Evolutionary conservation across 2,113 vertebrate species (phyloP).

Genomic region (Phalacrocorax pelagicus): DNA sequence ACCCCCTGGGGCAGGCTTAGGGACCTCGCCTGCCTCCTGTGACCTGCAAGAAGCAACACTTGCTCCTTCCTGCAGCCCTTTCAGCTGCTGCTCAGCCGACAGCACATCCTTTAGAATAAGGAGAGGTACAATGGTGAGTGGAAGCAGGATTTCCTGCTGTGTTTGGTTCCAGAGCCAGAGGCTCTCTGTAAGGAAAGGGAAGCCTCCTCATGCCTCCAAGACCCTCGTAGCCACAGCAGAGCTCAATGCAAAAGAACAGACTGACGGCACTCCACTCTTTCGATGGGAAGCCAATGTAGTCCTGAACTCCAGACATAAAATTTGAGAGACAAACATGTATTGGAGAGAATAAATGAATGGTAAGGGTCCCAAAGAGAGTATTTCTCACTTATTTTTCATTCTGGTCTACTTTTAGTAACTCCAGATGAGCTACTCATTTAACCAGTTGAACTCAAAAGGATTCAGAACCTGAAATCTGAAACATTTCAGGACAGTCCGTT

Average conservation of each 20-base stretch:
- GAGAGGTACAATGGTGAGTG: neutral
- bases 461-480: neutral
- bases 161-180: neutral
- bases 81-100: neutral
- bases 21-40: neutral
- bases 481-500: neutral
- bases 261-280: neutral
- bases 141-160: constrained; percentile 12
- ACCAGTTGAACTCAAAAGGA: neutral
- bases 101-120: neutral
- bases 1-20: neutral
- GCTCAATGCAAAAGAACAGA: neutral
- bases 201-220: neutral
- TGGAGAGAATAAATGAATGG: neutral
- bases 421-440: neutral
- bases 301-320: neutral
- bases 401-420: neutral
- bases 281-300: neutral
- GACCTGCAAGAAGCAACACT: neutral
- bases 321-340: neutral
- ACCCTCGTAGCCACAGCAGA: neutral
- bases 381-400: neutral
- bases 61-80: neutral
- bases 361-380: neutral
- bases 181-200: neutral